These are phyloP conservation scores for Sarcoramphus papa DNA, from an alignment of 2,797 vertebrate species.

Conservation along the genomic window DNA sequence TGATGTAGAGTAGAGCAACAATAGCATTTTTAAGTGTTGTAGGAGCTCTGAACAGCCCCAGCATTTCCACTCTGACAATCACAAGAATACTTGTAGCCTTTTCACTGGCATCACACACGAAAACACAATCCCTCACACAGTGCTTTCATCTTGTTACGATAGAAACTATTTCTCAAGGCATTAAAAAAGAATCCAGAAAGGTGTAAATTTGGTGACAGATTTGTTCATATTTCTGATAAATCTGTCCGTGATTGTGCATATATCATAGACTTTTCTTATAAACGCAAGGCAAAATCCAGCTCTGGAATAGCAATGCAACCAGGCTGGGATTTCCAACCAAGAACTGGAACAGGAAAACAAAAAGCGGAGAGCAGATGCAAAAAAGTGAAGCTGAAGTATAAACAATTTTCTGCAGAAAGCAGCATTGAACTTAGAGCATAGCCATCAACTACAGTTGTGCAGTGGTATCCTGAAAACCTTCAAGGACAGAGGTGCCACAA, in stretches of 20 bases:
- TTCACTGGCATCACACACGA: background rate
- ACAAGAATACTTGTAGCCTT: background rate
- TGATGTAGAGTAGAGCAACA: background rate
- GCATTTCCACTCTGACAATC: background rate
- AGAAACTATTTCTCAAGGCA: background rate
- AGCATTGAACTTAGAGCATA: background rate
- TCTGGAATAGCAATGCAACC: background rate
- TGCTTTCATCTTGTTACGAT: background rate
- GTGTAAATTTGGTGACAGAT: background rate
- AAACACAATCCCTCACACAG: background rate
- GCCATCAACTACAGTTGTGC: background rate
- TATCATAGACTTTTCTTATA: background rate
- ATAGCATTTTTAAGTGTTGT: background rate
- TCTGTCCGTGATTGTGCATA: background rate
- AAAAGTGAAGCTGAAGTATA: background rate
- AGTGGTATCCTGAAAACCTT: background rate
- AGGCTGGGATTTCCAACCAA: background rate
- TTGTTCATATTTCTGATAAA: background rate
- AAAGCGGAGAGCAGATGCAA: background rate
- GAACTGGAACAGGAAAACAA: background rate
- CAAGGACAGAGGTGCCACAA: background rate
- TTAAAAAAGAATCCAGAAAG: background rate
- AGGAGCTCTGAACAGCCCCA: background rate
- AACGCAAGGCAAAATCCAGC: background rate
- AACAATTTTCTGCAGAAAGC: background rate